Conservation (phyloP, 1,140 invertebrate species). For the Drosophila leontia region DNA sequence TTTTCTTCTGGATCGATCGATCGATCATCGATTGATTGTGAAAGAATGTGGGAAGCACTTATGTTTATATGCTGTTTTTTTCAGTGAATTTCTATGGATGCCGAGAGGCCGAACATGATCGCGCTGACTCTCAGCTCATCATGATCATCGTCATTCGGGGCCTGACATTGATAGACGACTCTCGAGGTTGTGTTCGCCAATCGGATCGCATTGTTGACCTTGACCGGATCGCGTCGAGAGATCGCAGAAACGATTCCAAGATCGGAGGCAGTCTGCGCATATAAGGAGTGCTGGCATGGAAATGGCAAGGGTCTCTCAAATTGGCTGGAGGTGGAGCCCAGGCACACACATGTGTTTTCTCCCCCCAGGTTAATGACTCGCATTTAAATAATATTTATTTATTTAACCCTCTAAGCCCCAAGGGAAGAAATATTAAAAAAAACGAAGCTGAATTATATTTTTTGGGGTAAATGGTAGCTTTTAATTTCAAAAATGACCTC, state of each 20-base stretch:
- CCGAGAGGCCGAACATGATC: slow-evolving; percentile 37
- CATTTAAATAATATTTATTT: slow-evolving; percentile 78
- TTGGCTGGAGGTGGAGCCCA: slow-evolving; percentile 7
- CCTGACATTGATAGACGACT: slow-evolving; percentile 48
- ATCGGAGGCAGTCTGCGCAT: slow-evolving; percentile 35
- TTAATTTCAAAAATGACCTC: too few species aligned
- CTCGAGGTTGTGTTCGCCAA: slow-evolving; percentile 48
- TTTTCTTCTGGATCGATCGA: slow-evolving; percentile 2
- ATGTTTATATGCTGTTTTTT: slow-evolving; percentile 11
- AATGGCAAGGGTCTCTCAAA: slow-evolving; percentile 31
- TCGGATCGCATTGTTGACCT: slow-evolving; percentile 76
- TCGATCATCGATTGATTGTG: slow-evolving; percentile 47
- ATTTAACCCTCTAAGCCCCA: too few species aligned
- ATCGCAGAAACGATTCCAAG: slow-evolving; percentile 34
- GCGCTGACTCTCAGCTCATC: slow-evolving; percentile 16
- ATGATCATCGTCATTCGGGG: slow-evolving; percentile 8
- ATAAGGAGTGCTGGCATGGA: slow-evolving; percentile 44
- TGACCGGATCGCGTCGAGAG: slow-evolving; percentile 55
- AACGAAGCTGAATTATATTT: too few species aligned
- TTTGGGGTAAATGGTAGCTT: too few species aligned
- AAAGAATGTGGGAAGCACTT: slow-evolving; percentile 41
- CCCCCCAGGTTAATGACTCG: slow-evolving; percentile 54
- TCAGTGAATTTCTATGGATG: slow-evolving; percentile 39
- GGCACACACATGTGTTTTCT: slow-evolving; percentile 5
- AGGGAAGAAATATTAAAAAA: too few species aligned